Base-by-base conservation (phyloP, 2,113 vertebrate species). In the Poeciliopsis retropinna region DNA sequence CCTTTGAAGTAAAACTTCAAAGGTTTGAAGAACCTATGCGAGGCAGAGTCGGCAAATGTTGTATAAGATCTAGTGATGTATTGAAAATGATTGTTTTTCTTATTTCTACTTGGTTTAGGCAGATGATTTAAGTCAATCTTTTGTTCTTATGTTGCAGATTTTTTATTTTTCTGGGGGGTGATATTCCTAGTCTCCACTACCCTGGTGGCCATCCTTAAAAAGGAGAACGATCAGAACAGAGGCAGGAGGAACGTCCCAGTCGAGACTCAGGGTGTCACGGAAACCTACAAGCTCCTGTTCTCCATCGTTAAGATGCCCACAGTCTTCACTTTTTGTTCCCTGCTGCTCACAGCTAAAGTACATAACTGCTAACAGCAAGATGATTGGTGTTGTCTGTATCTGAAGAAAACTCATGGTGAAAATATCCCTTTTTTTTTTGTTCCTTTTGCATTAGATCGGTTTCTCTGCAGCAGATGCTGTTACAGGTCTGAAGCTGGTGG, bases 391-490 rank as follows among this genome's bases (percentile, higher is more conserved):
- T 64, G 2, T 7, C 25, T 11, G 30, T 65, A 37, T 61, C 25
- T 60, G 37, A 5, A 19, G 47, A 6, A 37, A 31, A 9, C 10
- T 15, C 22, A 22, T 14, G 27, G 27, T 19, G 30, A 8, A 64
- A 41, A 39, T 9, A 11, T 4, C 57, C n/a, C n/a, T n/a, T n/a
- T n/a, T n/a, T n/a, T n/a, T n/a, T 29, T 10, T 31, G 14, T 9
- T 54, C n/a, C 62, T 13, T 64, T 51, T 73, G 60, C 71, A 79
- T 74, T 93, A 99, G 98, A 91, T 99, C 17, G 98, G 98, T 34
- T 99, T 99, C 89, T 98, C 97, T 60, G 98, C 98, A 78, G 97
- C 98, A 37, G 98, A 99, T 82, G 96, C 96, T 15, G 97, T 99
- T 57, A 99, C 98, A 1, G 98, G 98, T 63, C 94, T 99, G 76